Conservation (phyloP, 2,113 vertebrate genomes). For the Bucco capensis region DNA sequence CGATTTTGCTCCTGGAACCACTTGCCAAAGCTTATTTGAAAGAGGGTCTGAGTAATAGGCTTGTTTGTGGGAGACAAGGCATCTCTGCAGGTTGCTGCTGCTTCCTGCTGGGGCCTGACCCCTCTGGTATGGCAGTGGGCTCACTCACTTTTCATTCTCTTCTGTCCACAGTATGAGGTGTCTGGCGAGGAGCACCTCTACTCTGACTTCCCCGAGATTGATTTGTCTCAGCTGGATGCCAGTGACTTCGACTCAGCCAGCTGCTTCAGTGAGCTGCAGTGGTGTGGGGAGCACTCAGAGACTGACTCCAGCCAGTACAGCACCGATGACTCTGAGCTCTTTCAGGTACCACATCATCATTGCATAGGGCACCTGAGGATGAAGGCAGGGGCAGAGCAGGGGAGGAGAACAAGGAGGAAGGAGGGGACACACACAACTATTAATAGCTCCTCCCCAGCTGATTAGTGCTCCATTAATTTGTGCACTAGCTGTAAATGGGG, state of each 20-base stretch:
- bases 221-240: conserved; percentile 94
- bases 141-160: conserved; percentile 35
- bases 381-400: neutral
- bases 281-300: conserved; percentile 86
- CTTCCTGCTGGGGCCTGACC: neutral
- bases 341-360: conserved; percentile 79
- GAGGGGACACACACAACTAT: conserved; percentile 54
- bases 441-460: conserved; percentile 73
- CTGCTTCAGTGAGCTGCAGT: conserved; percentile 91
- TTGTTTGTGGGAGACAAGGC: fast-evolving
- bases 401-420: neutral
- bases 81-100: neutral
- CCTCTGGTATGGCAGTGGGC: fast-evolving
- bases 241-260: conserved; percentile 90
- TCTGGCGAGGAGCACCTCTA: conserved; percentile 90
- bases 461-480: conserved; percentile 77
- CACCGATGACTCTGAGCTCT: conserved; percentile 84
- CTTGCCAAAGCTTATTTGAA: neutral
- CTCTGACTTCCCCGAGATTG: conserved; percentile 92
- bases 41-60: neutral
- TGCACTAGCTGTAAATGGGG: conserved; percentile 46
- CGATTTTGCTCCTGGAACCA: neutral
- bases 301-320: conserved; percentile 86
- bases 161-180: conserved; percentile 80
- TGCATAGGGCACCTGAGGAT: neutral